Evolutionary conservation across 2,113 vertebrate species (phyloP).

Genomic region (Chaetura pelagica): DNA sequence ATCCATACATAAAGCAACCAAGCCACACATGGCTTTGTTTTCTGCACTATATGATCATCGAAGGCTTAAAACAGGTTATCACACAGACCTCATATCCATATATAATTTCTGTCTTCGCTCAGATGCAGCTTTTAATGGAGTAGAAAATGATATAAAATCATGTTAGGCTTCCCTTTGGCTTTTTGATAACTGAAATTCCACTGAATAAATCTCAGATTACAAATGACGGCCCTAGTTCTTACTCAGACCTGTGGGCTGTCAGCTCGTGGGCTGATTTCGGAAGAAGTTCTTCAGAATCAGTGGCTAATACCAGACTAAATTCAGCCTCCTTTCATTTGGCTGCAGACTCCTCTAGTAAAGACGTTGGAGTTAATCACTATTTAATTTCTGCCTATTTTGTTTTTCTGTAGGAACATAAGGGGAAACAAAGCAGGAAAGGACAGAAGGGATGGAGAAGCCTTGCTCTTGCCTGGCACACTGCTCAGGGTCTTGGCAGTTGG

Average conservation of each 20-base stretch:
- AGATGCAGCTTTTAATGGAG: neutral
- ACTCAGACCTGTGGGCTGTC: neutral
- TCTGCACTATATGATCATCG: neutral
- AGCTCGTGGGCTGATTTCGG: neutral
- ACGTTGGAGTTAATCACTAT: neutral
- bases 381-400: neutral
- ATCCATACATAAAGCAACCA: neutral
- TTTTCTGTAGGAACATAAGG: neutral
- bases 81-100: neutral
- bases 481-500: neutral
- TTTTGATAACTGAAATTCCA: neutral
- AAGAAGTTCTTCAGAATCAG: neutral
- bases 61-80: neutral
- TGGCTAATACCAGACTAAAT: neutral
- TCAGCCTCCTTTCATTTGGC: neutral
- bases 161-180: neutral
- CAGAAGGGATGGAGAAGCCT: neutral
- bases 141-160: neutral
- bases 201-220: neutral
- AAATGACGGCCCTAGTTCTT: neutral
- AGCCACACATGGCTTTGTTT: neutral
- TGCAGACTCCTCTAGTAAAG: neutral
- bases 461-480: neutral
- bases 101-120: neutral
- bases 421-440: neutral